Evolutionary conservation across 2,888 invertebrate genomes (phyloP).

Genomic region (Calephelis perditalis): DNA sequence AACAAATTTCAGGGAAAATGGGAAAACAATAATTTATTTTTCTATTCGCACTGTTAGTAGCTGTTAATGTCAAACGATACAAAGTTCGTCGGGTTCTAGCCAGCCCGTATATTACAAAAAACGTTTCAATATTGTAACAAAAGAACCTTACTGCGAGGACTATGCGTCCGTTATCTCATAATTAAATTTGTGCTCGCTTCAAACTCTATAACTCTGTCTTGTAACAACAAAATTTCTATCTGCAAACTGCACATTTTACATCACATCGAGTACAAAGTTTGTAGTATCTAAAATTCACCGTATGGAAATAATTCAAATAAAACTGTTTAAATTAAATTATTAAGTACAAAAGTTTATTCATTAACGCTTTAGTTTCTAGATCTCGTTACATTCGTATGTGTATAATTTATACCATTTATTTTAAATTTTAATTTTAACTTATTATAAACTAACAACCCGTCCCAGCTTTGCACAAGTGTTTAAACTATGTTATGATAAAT

Average conservation of each 20-base stretch:
- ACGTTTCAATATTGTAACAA: too few relatives aligned
- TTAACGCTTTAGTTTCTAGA: too few relatives aligned
- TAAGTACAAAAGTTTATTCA: too few relatives aligned
- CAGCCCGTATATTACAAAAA: too few relatives aligned
- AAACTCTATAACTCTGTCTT: slow-evolving; percentile 30
- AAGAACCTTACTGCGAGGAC: neutral
- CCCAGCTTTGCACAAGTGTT: too few relatives aligned
- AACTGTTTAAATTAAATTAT: neutral
- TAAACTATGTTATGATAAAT: too few relatives aligned
- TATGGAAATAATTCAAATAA: neutral
- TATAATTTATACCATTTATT: neutral
- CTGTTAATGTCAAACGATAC: too few relatives aligned
- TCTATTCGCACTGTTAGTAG: too few relatives aligned
- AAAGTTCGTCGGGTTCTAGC: too few relatives aligned
- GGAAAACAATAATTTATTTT: too few relatives aligned
- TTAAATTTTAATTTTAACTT: neutral
- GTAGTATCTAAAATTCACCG: neutral
- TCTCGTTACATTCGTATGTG: neutral
- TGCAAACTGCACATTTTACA: slow-evolving; percentile 26
- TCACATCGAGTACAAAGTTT: slow-evolving; percentile 6
- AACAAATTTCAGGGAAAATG: too few relatives aligned
- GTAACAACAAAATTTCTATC: slow-evolving; percentile 28
- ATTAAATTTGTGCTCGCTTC: slow-evolving; percentile 34
- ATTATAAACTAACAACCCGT: too few relatives aligned
- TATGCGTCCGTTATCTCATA: slow-evolving; percentile 26